phyloP scores from a whole-genome alignment of 1,140 invertebrate species.

The Magallana gigas region DNA sequence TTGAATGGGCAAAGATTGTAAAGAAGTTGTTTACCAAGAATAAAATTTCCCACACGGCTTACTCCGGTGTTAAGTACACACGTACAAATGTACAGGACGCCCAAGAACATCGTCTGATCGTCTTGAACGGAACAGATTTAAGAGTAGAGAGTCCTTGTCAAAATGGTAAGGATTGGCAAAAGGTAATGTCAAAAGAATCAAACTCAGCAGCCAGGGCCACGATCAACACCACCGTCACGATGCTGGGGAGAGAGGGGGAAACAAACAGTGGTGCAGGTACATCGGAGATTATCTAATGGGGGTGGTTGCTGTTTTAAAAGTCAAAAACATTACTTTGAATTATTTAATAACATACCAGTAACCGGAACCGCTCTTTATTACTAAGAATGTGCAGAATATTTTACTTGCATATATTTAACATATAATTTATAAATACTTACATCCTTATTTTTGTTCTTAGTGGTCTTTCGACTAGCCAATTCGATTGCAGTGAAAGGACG shows the following conservation, averaged over 20 bases:
- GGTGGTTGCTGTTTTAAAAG: not conserved
- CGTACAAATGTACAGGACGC: not conserved
- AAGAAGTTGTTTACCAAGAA: not conserved
- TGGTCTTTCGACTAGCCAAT: not conserved
- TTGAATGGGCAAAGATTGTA: not conserved
- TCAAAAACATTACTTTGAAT: no score
- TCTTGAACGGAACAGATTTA: not conserved
- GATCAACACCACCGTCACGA: constrained; percentile 23
- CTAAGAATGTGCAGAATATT: no score
- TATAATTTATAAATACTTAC: not conserved
- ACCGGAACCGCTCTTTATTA: no score
- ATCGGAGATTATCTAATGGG: not conserved
- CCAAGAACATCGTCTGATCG: not conserved
- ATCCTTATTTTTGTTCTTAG: not conserved
- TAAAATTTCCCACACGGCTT: constrained; percentile 13
- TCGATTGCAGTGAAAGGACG: not conserved
- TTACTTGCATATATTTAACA: no score
- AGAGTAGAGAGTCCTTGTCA: not conserved
- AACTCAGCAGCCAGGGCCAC: not conserved
- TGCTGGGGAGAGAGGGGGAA: constrained; percentile 13
- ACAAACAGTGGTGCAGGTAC: not conserved
- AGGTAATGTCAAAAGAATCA: not conserved
- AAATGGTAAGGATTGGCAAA: not conserved
- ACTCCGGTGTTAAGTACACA: not conserved
- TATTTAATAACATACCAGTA: no score